These are phyloP conservation scores for Axinella damicornis DNA, from an alignment of 37 sponge, comb jelly and placozoan genomes.

Conservation along the genomic window DNA sequence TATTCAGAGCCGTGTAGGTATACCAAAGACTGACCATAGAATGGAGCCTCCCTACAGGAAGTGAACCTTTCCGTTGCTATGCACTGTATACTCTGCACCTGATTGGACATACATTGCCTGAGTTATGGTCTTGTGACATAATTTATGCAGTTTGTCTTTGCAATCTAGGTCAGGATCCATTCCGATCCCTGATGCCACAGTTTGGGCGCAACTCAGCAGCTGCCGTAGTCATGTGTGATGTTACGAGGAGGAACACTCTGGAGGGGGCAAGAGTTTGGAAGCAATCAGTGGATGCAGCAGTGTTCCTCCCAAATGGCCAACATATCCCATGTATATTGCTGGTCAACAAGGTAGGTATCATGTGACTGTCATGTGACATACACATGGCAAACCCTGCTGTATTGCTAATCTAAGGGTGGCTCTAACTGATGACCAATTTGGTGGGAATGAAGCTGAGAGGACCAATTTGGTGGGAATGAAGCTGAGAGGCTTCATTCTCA, in stretches of 20 bases:
- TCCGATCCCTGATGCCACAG: conserved; percentile 55
- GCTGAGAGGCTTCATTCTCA: not conserved
- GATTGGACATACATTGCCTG: not conserved
- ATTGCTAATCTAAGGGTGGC: not conserved
- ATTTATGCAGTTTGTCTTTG: not conserved
- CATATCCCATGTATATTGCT: conserved; percentile 71
- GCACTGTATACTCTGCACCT: not conserved
- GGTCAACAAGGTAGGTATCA: conserved; percentile 69
- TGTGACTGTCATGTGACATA: no score
- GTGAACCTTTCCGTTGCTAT: no score
- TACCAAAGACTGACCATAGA: no score
- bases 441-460: not conserved
- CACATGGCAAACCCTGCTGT: not conserved
- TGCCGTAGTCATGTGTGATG: conserved; percentile 77
- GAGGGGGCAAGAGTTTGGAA: conserved; percentile 75
- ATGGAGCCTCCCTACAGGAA: not conserved
- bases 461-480: not conserved
- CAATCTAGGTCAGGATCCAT: conserved; percentile 57
- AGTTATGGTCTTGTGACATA: not conserved
- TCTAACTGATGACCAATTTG: not conserved
- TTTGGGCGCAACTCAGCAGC: conserved; percentile 54
- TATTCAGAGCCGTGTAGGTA: no score
- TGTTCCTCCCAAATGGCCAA: conserved; percentile 66
- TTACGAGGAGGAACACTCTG: conserved; percentile 55
- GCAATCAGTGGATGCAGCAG: conserved; percentile 58